These are phyloP conservation scores for Muscicapa striata DNA, from an alignment of 2,797 vertebrate genomes.

Conservation along the genomic window DNA sequence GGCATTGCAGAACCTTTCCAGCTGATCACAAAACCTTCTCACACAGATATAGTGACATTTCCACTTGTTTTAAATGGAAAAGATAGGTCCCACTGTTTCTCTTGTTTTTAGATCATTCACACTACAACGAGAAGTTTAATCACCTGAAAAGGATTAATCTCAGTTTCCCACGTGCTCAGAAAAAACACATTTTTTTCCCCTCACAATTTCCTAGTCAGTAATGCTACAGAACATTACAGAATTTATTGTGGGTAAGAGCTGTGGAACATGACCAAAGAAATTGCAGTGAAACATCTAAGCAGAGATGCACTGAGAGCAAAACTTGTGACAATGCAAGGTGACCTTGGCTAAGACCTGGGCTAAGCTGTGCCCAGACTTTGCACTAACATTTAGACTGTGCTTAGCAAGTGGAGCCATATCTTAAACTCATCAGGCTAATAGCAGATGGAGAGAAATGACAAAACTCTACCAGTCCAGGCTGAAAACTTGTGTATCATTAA, in stretches of 20 bases:
- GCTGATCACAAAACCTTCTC: neutral
- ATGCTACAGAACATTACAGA: neutral
- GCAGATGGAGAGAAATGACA: neutral
- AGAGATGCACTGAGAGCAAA: neutral
- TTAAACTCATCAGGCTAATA: fast-evolving
- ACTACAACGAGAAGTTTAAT: neutral
- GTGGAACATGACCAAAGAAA: neutral
- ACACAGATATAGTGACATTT: neutral
- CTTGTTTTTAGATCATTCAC: neutral
- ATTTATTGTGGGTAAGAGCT: neutral
- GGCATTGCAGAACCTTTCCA: neutral
- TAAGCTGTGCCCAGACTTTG: neutral
- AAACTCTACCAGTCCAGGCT: neutral
- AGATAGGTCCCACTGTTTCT: neutral
- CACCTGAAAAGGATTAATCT: neutral
- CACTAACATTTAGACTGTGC: neutral
- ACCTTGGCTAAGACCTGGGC: neutral
- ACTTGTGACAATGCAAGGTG: neutral
- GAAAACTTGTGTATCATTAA: neutral
- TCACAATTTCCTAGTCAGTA: neutral
- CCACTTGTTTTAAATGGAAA: neutral
- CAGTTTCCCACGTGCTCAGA: neutral
- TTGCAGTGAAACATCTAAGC: neutral
- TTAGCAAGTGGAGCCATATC: neutral
- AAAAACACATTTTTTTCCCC: neutral